These are phyloP conservation scores for Slavum lentiscoides DNA, from an alignment of 2,888 invertebrate species.

Conservation along the genomic window DNA sequence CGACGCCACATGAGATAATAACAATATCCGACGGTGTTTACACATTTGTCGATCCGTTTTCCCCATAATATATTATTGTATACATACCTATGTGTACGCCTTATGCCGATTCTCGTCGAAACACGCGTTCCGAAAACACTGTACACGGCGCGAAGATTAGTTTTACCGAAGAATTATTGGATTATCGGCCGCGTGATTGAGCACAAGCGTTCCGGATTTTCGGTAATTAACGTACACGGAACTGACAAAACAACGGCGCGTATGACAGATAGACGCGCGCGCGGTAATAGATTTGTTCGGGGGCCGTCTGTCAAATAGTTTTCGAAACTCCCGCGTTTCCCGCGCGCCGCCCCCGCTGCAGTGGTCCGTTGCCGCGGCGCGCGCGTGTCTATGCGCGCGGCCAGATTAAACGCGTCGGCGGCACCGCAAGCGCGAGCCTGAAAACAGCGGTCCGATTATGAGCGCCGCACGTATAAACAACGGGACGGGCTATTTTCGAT, in stretches of 20 bases:
- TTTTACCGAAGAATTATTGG: constrained; percentile 48
- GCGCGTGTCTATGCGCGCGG: constrained; percentile 2
- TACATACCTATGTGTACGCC: no score
- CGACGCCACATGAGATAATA: no score
- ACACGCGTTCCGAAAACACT: no score
- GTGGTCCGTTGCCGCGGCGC: no score
- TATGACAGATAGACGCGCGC: constrained; percentile 46
- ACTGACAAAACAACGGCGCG: constrained; percentile 50
- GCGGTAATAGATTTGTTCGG: constrained; percentile 51
- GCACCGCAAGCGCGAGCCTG: no score
- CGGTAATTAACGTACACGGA: constrained; percentile 51
- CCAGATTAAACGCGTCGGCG: constrained; percentile 34
- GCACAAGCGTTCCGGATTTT: constrained; percentile 52
- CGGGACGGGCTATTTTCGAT: constrained; percentile 33
- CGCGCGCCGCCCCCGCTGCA: not conserved
- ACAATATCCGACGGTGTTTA: no score
- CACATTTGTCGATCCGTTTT: no score
- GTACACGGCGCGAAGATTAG: constrained; percentile 41
- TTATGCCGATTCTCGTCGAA: no score
- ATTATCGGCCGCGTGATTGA: constrained; percentile 53
- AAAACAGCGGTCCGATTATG: not conserved
- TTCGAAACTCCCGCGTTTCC: constrained; percentile 24
- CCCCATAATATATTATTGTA: no score
- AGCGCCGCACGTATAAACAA: no score
- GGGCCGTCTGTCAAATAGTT: constrained; percentile 52